phyloP scores from a whole-genome alignment of 2,797 vertebrate species.

The Buceros bicornis region DNA sequence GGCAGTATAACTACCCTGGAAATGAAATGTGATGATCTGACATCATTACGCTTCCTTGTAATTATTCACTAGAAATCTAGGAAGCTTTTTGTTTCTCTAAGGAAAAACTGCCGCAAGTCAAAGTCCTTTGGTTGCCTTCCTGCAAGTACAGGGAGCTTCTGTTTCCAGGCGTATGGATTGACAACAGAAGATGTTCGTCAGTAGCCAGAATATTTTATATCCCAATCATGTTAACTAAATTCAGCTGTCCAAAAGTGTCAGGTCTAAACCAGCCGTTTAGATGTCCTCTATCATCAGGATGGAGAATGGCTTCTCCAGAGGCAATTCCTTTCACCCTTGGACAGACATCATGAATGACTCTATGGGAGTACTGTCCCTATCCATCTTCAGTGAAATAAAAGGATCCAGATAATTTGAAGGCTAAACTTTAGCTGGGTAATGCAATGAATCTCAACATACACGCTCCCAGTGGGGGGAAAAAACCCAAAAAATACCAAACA shows the following conservation, averaged over 20 bases:
- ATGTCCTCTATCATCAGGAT: not conserved
- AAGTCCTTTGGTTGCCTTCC: not conserved
- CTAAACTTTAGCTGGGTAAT: not conserved
- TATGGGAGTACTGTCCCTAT: not conserved
- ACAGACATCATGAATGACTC: not conserved
- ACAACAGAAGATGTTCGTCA: not conserved
- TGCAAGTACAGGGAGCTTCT: not conserved
- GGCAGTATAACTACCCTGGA: not conserved
- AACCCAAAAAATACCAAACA: not conserved
- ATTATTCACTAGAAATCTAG: not conserved
- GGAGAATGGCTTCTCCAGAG: not conserved
- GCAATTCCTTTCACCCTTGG: not conserved
- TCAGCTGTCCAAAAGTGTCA: not conserved
- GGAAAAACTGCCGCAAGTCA: not conserved
- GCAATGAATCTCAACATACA: not conserved
- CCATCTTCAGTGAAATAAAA: not conserved
- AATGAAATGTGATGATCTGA: constrained; percentile 20
- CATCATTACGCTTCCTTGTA: not conserved
- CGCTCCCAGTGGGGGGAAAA: not conserved
- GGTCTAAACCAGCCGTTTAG: not conserved
- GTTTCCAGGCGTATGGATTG: not conserved
- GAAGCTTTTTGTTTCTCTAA: not conserved
- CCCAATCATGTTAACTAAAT: not conserved
- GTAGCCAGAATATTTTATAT: not conserved
- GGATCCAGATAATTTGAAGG: not conserved